Percentiles rank a stretch among this genome's conserved stretches.
These are phyloP conservation scores for Nannobrachium achirus DNA, from an alignment of 2,113 vertebrate species.

Conservation along the genomic window DNA sequence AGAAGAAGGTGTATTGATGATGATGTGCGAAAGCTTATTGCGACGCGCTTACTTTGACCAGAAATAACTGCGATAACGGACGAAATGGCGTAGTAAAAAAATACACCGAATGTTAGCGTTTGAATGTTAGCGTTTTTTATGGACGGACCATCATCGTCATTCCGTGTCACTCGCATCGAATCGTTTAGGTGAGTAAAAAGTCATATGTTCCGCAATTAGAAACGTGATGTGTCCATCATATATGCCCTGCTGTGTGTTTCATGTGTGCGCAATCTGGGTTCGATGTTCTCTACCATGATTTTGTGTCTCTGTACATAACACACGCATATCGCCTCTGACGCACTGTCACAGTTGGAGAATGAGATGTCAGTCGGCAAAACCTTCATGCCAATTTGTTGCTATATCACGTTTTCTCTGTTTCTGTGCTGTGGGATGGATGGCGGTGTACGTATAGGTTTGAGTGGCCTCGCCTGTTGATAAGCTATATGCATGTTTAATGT, in stretches of 20 bases:
- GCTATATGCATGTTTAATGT: slow-evolving; percentile 53
- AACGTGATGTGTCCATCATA: slow-evolving; percentile 45
- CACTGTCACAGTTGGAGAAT: slow-evolving; percentile 67
- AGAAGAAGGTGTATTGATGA: slow-evolving; percentile 76
- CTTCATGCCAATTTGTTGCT: slow-evolving; percentile 60
- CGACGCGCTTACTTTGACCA: slow-evolving; percentile 72
- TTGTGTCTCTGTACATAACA: slow-evolving; percentile 73
- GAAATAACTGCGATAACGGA: slow-evolving; percentile 66
- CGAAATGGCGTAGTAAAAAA: slow-evolving; percentile 73
- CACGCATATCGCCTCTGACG: slow-evolving; percentile 70
- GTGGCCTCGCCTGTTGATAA: slow-evolving; percentile 77
- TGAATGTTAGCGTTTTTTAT: slow-evolving; percentile 32
- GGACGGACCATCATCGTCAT: slow-evolving; percentile 19
- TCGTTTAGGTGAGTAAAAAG: slow-evolving; percentile 79
- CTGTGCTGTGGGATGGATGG: slow-evolving; percentile 38
- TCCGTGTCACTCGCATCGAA: slow-evolving; percentile 50
- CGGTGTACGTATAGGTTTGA: slow-evolving; percentile 20
- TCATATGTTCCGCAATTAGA: slow-evolving; percentile 43
- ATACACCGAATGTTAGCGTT: slow-evolving; percentile 34
- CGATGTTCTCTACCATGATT: slow-evolving; percentile 34
- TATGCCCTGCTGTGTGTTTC: slow-evolving; percentile 37
- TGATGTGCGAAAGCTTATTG: slow-evolving; percentile 70
- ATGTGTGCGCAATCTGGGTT: slow-evolving; percentile 57
- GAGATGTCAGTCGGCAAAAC: slow-evolving; percentile 53
- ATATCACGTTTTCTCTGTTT: slow-evolving; percentile 53